phyloP scores from a whole-genome alignment of 2,888 invertebrate species.

The Leucoptera coffeella region DNA sequence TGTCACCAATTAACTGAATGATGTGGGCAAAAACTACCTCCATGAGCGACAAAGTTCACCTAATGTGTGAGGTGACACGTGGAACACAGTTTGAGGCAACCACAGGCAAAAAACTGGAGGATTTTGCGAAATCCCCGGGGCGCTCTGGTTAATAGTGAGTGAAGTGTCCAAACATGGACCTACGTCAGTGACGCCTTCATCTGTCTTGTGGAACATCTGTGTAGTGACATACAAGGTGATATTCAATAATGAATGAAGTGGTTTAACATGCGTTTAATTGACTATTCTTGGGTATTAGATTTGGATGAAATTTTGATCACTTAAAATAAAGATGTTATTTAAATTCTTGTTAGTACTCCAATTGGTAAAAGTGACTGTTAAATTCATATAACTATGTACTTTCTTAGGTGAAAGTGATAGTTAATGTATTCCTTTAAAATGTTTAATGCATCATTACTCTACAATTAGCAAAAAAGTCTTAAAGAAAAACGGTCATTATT shows the following conservation, averaged over 20 bases:
- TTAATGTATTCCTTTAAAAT: too few species aligned
- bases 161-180: slow-evolving; percentile 37
- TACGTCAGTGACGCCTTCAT: slow-evolving; percentile 15
- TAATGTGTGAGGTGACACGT: slow-evolving; percentile 46
- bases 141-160: slow-evolving; percentile 18
- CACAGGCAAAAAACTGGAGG: slow-evolving; percentile 16
- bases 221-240: too few species aligned
- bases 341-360: too few species aligned
- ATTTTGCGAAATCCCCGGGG: slow-evolving; percentile 34
- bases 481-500: too few species aligned
- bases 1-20: slow-evolving; percentile 45
- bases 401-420: too few species aligned
- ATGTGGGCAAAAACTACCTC: slow-evolving; percentile 36
- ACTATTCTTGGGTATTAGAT: too few species aligned
- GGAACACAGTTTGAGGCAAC: slow-evolving; percentile 13
- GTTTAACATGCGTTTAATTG: background rate
- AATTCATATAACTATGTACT: too few species aligned
- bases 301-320: too few species aligned
- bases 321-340: too few species aligned
- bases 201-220: slow-evolving; percentile 1
- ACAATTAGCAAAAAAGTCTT: too few species aligned
- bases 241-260: background rate
- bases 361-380: too few species aligned
- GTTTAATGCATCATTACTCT: too few species aligned
- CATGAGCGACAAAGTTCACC: slow-evolving; percentile 36